phyloP scores from a whole-genome alignment of 2,113 vertebrate species.

The Thymallus thymallus region DNA sequence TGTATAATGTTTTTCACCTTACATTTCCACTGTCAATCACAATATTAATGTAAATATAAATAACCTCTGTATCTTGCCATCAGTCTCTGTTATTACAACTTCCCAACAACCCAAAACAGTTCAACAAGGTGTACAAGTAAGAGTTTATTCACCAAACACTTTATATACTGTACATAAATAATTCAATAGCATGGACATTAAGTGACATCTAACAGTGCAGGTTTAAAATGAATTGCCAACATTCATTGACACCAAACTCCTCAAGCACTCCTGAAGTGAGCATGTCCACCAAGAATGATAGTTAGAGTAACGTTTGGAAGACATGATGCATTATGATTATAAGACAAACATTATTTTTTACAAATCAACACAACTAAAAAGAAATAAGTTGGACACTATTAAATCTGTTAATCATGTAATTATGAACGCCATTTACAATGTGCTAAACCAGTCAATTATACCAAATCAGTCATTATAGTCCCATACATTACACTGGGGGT shows the following conservation, averaged over 20 bases:
- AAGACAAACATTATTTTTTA: too few species aligned
- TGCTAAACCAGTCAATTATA: neutral
- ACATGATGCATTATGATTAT: too few species aligned
- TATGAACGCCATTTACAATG: neutral
- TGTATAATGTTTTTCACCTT: too few species aligned
- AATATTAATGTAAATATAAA: too few species aligned
- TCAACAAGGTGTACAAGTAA: constrained; percentile 7
- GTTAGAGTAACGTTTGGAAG: too few species aligned
- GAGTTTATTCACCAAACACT: constrained; percentile 50
- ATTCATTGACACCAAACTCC: neutral
- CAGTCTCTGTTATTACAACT: too few species aligned
- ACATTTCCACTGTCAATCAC: too few species aligned
- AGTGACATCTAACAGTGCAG: constrained; percentile 50
- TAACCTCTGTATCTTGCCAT: too few species aligned
- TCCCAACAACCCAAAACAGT: neutral
- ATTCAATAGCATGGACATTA: constrained; percentile 25
- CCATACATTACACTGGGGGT: neutral
- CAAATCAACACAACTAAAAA: too few species aligned
- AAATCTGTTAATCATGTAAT: too few species aligned
- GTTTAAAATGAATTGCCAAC: neutral
- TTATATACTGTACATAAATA: constrained; percentile 28
- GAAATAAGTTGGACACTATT: too few species aligned
- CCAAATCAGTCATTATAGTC: neutral
- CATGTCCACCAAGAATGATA: neutral
- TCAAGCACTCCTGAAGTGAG: neutral